Evolutionary conservation across 23 tunicate species (phyloP), one percentile per base, ranked within the genome.

Genomic region (Aplidium turbinatum): DNA sequence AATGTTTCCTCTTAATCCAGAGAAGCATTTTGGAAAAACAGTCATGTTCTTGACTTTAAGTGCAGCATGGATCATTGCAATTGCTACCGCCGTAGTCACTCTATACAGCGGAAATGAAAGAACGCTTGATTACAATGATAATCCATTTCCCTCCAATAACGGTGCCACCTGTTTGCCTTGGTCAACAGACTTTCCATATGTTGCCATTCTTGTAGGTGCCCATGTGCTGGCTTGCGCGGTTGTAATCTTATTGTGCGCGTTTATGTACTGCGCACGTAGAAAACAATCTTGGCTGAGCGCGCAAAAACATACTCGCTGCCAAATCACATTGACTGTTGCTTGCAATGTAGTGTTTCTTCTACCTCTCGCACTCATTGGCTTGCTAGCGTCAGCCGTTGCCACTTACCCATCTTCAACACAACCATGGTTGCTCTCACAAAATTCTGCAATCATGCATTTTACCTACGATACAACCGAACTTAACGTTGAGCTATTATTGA

Each of bases 131-230:
- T 13, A 38, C 31, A 35, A 31, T 1, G 38, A 25, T 53, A 34
- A 31, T 40, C 74, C 63, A 61, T 38, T 88, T 35, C 87, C 96
- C 7, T 58, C 83, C 4, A 28, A 55, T 22, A 82, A 77, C 63
- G 96, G 89, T 11, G 96, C 96, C 16, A 52, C 87, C 24, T 89
- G 96, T 64, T 72, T 89, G 5, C 96, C 96, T 4, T 89, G 96
- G 96, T 77, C 89, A 11, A 82, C 89, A 20, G 76, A 83, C 2
- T 89, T 89, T 62, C 56, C 78, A 26, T 89, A 77, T 35, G 75
- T 83, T 1, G 81, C 76, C 13, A 60, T 72, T 5, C 51, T 89
- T 45, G 84, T 83, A 16, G 70, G 80, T 29, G 76, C 33, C 2
- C 89, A 82, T 47, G 31, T 82, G 4, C 5, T 83, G 7, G 29